These are phyloP conservation scores for Dysidea cf. avara DNA, from an alignment of 37 sponge, comb jelly and placozoan species.

Conservation along the genomic window DNA sequence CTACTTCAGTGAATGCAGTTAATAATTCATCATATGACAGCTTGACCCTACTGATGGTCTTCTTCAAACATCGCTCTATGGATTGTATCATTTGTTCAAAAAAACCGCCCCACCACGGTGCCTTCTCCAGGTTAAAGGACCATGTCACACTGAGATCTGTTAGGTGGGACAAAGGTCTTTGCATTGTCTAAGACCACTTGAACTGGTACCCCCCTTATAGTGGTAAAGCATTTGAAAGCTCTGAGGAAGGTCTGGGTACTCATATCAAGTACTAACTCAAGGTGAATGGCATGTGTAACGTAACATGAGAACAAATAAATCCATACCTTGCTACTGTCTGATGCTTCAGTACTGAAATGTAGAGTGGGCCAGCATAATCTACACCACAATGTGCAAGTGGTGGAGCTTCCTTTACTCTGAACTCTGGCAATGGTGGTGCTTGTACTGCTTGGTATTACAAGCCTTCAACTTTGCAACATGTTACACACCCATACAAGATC, in stretches of 20 bases:
- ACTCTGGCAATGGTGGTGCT: slow-evolving; percentile 32
- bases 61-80: too few relatives aligned
- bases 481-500: slow-evolving; percentile 18
- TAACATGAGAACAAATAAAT: slow-evolving; percentile 39
- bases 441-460: slow-evolving; percentile 1
- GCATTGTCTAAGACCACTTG: too few relatives aligned
- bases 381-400: slow-evolving; percentile 17
- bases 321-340: slow-evolving; percentile 28
- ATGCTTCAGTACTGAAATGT: neutral
- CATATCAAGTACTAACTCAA: slow-evolving; percentile 34
- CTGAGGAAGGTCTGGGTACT: slow-evolving; percentile 22
- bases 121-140: too few relatives aligned
- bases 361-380: slow-evolving; percentile 33
- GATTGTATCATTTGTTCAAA: too few relatives aligned
- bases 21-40: too few relatives aligned
- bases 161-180: too few relatives aligned
- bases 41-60: too few relatives aligned
- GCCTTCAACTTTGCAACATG: slow-evolving; percentile 17
- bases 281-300: slow-evolving; percentile 38
- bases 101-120: too few relatives aligned
- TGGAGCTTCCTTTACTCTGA: slow-evolving; percentile 18
- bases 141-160: too few relatives aligned
- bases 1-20: too few relatives aligned
- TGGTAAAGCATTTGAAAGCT: too few relatives aligned
- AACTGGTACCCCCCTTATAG: too few relatives aligned